phyloP scores from a whole-genome alignment of 2,113 vertebrate genomes.

The Murina feae region DNA sequence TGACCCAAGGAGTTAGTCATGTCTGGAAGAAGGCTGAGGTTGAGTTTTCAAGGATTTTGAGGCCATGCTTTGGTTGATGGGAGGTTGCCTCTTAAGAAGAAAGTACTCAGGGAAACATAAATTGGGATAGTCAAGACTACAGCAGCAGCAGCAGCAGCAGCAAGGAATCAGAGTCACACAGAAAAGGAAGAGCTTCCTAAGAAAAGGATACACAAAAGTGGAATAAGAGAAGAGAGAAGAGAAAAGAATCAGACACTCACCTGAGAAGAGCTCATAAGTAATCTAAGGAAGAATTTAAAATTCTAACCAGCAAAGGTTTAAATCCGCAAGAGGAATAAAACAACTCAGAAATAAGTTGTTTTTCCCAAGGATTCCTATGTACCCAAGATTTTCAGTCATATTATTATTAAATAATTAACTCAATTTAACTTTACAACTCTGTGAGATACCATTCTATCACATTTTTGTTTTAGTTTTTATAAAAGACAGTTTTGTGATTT shows the following conservation, averaged over 20 bases:
- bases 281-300: not conserved
- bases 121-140: not conserved
- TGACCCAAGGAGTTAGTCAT: not conserved
- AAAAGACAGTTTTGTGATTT: not conserved
- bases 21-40: not conserved
- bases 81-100: not conserved
- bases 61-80: not conserved
- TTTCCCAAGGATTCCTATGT: not conserved
- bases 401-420: not conserved
- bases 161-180: not conserved
- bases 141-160: not conserved
- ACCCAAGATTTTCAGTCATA: not conserved
- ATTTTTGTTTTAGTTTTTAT: not conserved
- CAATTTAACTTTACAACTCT: not conserved
- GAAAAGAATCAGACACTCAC: not conserved
- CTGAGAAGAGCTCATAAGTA: not conserved
- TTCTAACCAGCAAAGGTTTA: not conserved
- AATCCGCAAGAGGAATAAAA: not conserved
- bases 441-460: not conserved
- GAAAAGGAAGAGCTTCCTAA: not conserved
- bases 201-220: not conserved
- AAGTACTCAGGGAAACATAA: not conserved
- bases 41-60: not conserved
- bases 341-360: not conserved
- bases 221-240: not conserved